Percentiles rank a stretch among this genome's conserved stretches.
Evolutionary conservation across 35 echinoderm and acorn worm species (phyloP).

Genomic region (Ophioderma brevispina): DNA sequence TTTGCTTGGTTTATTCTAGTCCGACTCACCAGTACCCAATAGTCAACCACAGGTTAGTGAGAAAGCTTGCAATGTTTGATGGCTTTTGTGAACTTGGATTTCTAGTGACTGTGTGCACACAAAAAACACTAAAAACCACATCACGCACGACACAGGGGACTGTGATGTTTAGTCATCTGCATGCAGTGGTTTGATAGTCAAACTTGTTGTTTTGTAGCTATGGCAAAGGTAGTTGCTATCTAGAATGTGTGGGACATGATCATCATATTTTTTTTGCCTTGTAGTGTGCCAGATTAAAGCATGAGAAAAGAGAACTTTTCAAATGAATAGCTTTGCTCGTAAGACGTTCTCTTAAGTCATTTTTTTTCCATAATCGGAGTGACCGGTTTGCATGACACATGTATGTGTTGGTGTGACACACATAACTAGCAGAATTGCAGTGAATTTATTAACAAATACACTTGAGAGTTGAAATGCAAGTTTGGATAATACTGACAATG

Average conservation of each 20-base stretch:
- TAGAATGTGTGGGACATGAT: not conserved
- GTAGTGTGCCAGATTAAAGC: not conserved
- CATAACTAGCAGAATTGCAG: not conserved
- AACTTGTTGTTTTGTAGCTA: constrained; percentile 1
- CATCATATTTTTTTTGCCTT: not conserved
- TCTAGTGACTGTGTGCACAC: not conserved
- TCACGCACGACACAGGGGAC: not conserved
- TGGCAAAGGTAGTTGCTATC: not conserved
- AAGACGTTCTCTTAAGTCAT: not conserved
- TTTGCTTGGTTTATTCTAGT: constrained; percentile 7
- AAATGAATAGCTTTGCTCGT: not conserved
- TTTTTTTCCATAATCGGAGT: no score
- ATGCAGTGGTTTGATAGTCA: not conserved
- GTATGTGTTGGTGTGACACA: not conserved
- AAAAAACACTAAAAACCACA: not conserved
- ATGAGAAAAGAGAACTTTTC: not conserved
- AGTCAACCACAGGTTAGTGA: not conserved
- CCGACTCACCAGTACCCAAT: not conserved
- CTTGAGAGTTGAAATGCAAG: no score
- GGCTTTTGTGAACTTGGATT: constrained; percentile 8
- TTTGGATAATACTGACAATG: no score
- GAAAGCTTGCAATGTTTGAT: not conserved
- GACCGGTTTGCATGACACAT: not conserved
- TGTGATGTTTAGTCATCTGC: not conserved
- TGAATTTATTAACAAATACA: not conserved